Evolutionary conservation across 2,113 vertebrate species (phyloP).

Genomic region (Semicossyphus pulcher): DNA sequence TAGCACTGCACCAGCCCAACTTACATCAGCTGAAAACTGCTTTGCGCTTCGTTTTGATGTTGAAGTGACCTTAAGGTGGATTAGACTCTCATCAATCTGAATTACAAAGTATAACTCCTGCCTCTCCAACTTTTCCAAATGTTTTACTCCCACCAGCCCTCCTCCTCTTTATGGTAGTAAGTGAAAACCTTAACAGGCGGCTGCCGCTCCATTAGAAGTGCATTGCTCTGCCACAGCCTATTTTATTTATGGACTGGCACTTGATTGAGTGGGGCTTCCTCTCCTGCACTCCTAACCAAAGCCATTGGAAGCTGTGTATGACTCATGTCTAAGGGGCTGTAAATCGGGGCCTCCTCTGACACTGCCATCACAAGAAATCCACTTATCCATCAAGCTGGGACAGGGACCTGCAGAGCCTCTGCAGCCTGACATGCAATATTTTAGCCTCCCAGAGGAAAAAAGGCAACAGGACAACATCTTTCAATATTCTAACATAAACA

Average conservation of each 20-base stretch:
- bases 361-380: constrained; percentile 73
- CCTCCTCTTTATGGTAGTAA: constrained; percentile 51
- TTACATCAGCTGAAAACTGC: constrained; percentile 78
- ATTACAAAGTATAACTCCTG: constrained; percentile 74
- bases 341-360: constrained; percentile 76
- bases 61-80: constrained; percentile 81
- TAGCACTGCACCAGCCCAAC: constrained; percentile 57
- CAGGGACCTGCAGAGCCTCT: constrained; percentile 52
- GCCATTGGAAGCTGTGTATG: constrained; percentile 68
- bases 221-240: constrained; percentile 67
- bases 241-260: constrained; percentile 83
- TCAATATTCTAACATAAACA: background rate
- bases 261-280: constrained; percentile 82
- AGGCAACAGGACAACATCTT: background rate
- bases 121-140: constrained; percentile 77
- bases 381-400: constrained; percentile 75
- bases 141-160: constrained; percentile 24
- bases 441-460: background rate
- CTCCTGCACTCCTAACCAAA: constrained; percentile 72
- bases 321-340: constrained; percentile 78
- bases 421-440: constrained; percentile 33
- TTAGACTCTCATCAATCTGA: constrained; percentile 84
- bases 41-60: constrained; percentile 73
- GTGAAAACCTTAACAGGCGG: constrained; percentile 74
- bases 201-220: constrained; percentile 73